Evolutionary conservation across 2,888 invertebrate genomes (phyloP), one percentile per base, ranked within the genome.

Genomic region (Lycocerus yunnanus): DNA sequence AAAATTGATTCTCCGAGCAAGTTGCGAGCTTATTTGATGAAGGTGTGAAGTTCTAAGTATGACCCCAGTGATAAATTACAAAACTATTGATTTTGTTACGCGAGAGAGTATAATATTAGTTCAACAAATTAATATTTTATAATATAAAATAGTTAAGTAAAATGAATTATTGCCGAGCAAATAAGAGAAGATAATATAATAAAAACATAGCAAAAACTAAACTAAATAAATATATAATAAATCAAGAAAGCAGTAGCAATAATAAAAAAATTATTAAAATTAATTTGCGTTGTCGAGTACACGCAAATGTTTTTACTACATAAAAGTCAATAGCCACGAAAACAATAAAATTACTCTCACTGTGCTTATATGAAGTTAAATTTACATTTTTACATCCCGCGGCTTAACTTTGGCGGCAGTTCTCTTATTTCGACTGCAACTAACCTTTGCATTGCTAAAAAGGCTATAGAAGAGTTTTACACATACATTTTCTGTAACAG

Each of bases 351-450:
- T 80, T 80, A 74, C 80, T 79, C 79, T 78, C 78, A 78, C 78
- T 78, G 79, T 80, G 81, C 78, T 79, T 79, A 80, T 80, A 80
- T 80, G 78, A 81, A 68, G 71, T 65, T 71, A 69, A 82, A 84
- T 83, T 83, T 82, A 80, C 83, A 84, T 83, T 83, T 83, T 83
- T 83, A 81, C 77, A 75, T 77, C 82, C 80, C 72, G 76, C 75
- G 83, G 83, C 81, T 78, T 73, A 80, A 81, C 83, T 84, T 84
- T 82, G 83, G 82, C 83, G 82, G 81, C 79, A 75, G 78, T 71
- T 73, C 68, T 71, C 75, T 75, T 78, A 73, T 77, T 77, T 77
- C 68, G 77, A 77, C 43, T 63, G 61, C 43, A 61, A 27, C 72
- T 74, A 73, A 77, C 82, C 82, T 80, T 83, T 80, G 76, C 75